Base-by-base conservation (phyloP, 1,140 invertebrate genomes). In the Nomia melanderi region DNA sequence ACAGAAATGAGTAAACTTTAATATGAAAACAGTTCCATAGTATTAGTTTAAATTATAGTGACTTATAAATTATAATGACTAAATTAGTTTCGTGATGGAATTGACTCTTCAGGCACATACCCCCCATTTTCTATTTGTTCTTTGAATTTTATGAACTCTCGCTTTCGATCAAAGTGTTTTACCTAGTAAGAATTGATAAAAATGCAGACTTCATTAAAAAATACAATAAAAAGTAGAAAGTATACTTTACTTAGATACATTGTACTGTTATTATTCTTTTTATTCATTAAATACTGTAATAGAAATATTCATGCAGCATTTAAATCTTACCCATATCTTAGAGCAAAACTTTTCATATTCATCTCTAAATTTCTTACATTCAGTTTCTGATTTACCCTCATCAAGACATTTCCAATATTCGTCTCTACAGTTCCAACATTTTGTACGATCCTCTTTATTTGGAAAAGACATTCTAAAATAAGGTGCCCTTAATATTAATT, bases 111-210 rank as follows among this genome's bases (percentile, higher is more conserved):
- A 69, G 96, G 96, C 91, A 97, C 96, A 93, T 95, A 97, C 91
- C 97, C 97, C 84, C 96, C 94, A 87, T 95, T 95, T 89, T 97
- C 95, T 90, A 98, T 96, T 93, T 96, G 95, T 84, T 96, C 95
- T 93, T 98, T 98, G 91, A 97, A 98, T 88, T 97, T 94, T 85
- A 97, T 93, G 92, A 97, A 98, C 82, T 96, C 95, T 89, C 96
- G 91, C 91, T 97, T 98, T 87, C 96, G 94, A 93, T 98, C 97
- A 92, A 99, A 99, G 92, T 99, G 97, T 92, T 97, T 97, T 14
- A 98, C 97, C 95, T 96, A 88, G 54, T 87, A 87, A 77, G 86
- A 86, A 76, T 71, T 79, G 73, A 65, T 63, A 71, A 71, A 78
- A 69, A 56, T 47, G 47, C 47, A 75, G 74, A 47, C 76, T 23